Evolutionary conservation across 1,140 invertebrate species (phyloP), one percentile per base, ranked within the genome.

Genomic region (Acyrthosiphon pisum): DNA sequence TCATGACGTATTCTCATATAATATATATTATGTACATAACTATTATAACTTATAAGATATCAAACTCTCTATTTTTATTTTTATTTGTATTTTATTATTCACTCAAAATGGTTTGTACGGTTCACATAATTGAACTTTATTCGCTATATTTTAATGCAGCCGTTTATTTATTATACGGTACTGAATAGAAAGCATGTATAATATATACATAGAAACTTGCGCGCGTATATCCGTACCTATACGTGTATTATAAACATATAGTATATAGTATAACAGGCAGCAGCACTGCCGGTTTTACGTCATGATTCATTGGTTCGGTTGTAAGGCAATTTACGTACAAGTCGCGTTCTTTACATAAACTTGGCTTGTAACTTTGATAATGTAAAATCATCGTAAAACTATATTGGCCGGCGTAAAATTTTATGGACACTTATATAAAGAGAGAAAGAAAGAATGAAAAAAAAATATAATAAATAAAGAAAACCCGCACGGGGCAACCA

Each of bases 341-440:
- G 91, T 92, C 91, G 83, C 46, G 91, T 92, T 92, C 68, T 92
- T 81, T 92, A 92, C 91, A 76, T 92, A 92, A 81, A 92, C 68
- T 81, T 83, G 60, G 88, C 50, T 35, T 56, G 48, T 89, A 89
- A 89, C 68, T 92, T 92, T 83, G 90, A 93, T 93, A 93, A 53
- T 93, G 91, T 93, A 93, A 93, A 93, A 93, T 93, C 91, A 84
- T 93, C 91, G 91, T 93, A 93, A 93, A 86, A 93, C 76, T 86
- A 86, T 93, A 93, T 93, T 93, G 91, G 81, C 46, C 91, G 76
- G 81, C 50, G 81, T 93, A 93, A 93, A 93, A 93, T 84, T 93
- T 93, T 93, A 93, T 93, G 91, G 48, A 84, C 81, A 37, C 91
- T 84, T 81, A 68, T 86, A 56, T 50, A 56, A 48, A 81, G 60